Conservation (phyloP, 1,140 invertebrate genomes). For the Zeugodacus cucurbitae region DNA sequence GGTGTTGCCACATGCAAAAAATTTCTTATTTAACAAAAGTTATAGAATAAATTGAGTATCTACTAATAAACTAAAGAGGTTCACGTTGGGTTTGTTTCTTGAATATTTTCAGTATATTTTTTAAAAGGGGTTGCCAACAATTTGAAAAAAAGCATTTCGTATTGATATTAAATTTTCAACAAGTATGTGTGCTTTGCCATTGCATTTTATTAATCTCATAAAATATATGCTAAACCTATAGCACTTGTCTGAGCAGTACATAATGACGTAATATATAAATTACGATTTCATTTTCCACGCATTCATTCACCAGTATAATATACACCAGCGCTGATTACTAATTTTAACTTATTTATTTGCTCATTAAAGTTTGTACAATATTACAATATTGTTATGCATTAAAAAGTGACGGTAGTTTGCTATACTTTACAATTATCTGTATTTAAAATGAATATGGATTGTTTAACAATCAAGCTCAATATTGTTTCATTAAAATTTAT, state of each 20-base stretch:
- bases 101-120: too few species aligned
- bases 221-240: not conserved
- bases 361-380: not conserved
- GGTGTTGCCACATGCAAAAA: too few species aligned
- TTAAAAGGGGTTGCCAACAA: too few species aligned
- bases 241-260: not conserved
- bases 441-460: not conserved
- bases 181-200: not conserved
- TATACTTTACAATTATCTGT: not conserved
- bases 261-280: not conserved
- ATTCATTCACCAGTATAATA: too few species aligned
- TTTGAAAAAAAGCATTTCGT: too few species aligned
- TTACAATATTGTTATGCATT: not conserved
- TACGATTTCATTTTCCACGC: too few species aligned
- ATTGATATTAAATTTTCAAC: too few species aligned
- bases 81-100: too few species aligned
- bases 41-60: too few species aligned
- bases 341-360: not conserved
- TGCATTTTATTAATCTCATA: slow-evolving; percentile 18
- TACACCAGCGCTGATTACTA: too few species aligned
- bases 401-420: not conserved
- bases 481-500: slow-evolving; percentile 18
- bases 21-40: too few species aligned
- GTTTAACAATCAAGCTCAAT: slow-evolving; percentile 25
- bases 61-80: too few species aligned